Conservation (phyloP, 2,113 vertebrate genomes). For the Megaceryle maxima region DNA sequence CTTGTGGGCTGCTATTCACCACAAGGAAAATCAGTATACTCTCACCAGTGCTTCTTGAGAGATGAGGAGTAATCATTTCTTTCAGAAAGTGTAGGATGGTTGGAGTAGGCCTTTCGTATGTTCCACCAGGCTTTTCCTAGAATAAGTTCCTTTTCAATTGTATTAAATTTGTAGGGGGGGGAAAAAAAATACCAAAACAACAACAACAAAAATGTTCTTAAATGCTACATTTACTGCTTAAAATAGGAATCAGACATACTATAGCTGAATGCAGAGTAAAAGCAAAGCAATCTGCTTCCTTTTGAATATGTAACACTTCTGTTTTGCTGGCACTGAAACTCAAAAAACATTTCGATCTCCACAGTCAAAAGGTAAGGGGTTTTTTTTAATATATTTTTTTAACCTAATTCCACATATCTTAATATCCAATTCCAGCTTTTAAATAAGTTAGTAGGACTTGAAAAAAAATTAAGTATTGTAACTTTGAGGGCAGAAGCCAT, state of each 20-base stretch:
- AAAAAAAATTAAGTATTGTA: not conserved
- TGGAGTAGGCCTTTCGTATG: slow-evolving; percentile 13
- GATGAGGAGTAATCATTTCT: slow-evolving; percentile 30
- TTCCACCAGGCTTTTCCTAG: not conserved
- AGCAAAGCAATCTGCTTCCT: not conserved
- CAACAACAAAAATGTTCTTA: not conserved
- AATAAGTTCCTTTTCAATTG: not conserved
- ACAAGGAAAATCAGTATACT: slow-evolving; percentile 45
- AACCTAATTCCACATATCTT: not conserved
- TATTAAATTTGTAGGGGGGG: not conserved
- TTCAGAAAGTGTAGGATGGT: slow-evolving; percentile 36
- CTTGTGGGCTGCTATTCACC: slow-evolving; percentile 65
- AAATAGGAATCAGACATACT: not conserved
- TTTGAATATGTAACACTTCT: not conserved
- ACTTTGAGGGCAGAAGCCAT: not conserved
- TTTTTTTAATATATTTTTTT: not conserved
- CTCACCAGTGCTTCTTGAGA: slow-evolving; percentile 25
- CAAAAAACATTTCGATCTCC: not conserved
- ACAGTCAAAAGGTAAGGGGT: slow-evolving; percentile 16
- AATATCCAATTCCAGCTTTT: not conserved
- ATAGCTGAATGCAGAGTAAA: not conserved
- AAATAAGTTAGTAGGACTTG: not conserved
- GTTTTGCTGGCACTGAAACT: not conserved
- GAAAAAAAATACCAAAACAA: not conserved
- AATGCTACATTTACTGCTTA: not conserved